Base-by-base conservation (phyloP, 37 sponge, comb jelly and placozoan genomes). In the Lycopodina hypogea region DNA sequence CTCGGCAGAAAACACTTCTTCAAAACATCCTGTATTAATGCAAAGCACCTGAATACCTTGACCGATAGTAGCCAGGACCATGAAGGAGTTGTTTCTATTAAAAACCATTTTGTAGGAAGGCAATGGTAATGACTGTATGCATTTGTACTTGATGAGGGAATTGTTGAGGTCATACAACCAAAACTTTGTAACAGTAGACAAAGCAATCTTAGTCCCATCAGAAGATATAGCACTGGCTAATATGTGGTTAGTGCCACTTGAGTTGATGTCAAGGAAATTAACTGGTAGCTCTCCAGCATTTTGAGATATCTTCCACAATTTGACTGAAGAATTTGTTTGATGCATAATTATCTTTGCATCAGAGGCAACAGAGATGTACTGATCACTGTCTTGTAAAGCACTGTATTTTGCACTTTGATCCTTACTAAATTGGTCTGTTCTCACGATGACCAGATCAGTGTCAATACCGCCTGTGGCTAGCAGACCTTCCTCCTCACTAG, bases 391-490 rank as follows among this genome's bases (percentile, higher is more conserved):
- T 24, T 80, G 59, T 57, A 92, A 87, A 12, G 88, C 88, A 28
- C 42, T 74, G 19, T 80, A 51, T 4, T 32, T 52, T 19, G 50
- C 58, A 45, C 70, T 51, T 0, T 60, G 53, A 0, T 69, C 28
- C 35, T 32, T 30, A 26, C 65, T 67, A 42, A 89, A 84, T 28
- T 32, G 15, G 2, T 75, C 60, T 8, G 59, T 71, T 0, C 73
- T 26, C 40, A 79, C 75, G 18, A 81, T 36, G 0, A 86, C 56
- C 0, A 93, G 65, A 15, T 68, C 71, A 28, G 90, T 87, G 34
- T 93, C 94, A 3, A 93, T 78, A 0, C 94, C 91, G 19, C 94
- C 94, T 3, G 94, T 86, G 6, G 80, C 81, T 0, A 93, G 30
- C 0, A 83, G 51, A n/a, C 77, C 80, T 42, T 23, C 57, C n/a